phyloP scores from a whole-genome alignment of 2,113 vertebrate species.

The Alligator sinensis region DNA sequence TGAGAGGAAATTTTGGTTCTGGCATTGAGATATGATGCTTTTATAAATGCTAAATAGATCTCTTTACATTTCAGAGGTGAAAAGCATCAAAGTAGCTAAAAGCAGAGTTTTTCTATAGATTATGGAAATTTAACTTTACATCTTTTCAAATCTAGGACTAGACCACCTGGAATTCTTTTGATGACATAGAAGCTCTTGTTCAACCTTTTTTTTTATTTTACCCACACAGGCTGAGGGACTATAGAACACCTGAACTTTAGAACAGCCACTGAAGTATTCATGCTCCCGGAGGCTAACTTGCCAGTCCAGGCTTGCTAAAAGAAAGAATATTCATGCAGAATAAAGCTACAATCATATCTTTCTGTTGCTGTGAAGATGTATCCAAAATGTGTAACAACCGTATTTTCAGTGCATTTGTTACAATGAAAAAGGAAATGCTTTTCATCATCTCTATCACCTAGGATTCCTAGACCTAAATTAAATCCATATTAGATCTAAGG shows the following conservation, averaged over 20 bases:
- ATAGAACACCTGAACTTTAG: background rate
- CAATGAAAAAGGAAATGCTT: too few species aligned
- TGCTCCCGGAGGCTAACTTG: background rate
- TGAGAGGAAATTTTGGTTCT: background rate
- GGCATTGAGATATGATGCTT: rapidly evolving
- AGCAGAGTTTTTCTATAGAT: background rate
- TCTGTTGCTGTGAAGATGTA: too few species aligned
- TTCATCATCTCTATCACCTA: too few species aligned
- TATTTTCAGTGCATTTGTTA: too few species aligned
- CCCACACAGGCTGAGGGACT: too few species aligned
- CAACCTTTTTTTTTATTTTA: background rate
- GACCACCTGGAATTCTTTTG: background rate
- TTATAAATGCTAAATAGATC: background rate
- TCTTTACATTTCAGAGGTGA: background rate
- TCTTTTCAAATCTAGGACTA: background rate
- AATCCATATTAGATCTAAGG: too few species aligned
- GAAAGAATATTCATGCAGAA: background rate
- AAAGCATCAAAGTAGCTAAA: background rate
- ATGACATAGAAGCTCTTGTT: background rate
- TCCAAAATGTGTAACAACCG: too few species aligned
- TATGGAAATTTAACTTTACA: background rate
- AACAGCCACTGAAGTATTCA: background rate
- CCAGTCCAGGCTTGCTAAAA: background rate
- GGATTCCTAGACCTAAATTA: too few species aligned
- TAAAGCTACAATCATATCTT: too few species aligned